phyloP scores from a whole-genome alignment of 1,140 invertebrate species.

The Onthophagus taurus region DNA sequence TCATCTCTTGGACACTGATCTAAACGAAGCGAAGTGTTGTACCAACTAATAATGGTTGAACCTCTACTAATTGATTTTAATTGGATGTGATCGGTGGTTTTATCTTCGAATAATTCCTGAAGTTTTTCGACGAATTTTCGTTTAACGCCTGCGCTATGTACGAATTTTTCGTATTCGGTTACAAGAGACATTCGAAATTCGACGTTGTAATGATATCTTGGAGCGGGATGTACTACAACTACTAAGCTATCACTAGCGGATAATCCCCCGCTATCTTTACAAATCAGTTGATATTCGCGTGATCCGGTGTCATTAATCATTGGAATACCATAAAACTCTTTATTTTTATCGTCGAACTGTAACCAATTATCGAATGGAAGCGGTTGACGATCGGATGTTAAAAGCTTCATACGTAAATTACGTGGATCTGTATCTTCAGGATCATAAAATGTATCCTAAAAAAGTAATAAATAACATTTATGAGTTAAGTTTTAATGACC shows the following conservation, averaged over 20 bases:
- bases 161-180: constrained; percentile 60
- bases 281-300: constrained; percentile 69
- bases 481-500: neutral
- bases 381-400: constrained; percentile 58
- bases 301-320: constrained; percentile 53
- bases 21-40: constrained; percentile 58
- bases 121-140: constrained; percentile 72
- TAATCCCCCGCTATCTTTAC: constrained; percentile 55
- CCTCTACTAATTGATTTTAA: constrained; percentile 45
- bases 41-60: constrained; percentile 68
- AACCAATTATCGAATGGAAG: constrained; percentile 69
- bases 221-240: constrained; percentile 56
- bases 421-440: constrained; percentile 69
- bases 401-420: constrained; percentile 61
- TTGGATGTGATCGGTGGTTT: constrained; percentile 59
- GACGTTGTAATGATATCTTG: constrained; percentile 46
- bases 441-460: constrained; percentile 82
- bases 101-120: constrained; percentile 64
- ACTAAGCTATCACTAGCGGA: constrained; percentile 69
- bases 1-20: constrained; percentile 66
- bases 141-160: constrained; percentile 55
- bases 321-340: constrained; percentile 83
- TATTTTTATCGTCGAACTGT: constrained; percentile 79
- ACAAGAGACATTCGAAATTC: constrained; percentile 74
- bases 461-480: constrained; percentile 12